Evolutionary conservation across 2,888 invertebrate genomes (phyloP).

Genomic region (Amaurobius ferox): DNA sequence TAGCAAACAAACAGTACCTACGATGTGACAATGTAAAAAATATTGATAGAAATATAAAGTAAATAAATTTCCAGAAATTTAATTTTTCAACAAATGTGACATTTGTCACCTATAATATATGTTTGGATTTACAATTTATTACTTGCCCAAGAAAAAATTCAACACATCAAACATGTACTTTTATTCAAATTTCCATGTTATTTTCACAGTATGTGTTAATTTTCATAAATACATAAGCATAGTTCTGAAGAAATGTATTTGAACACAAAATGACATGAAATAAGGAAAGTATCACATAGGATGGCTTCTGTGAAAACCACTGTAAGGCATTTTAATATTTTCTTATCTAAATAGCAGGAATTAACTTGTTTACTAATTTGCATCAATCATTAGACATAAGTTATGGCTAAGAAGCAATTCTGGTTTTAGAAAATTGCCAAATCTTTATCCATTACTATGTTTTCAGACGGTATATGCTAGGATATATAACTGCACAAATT

Average conservation of each 20-base stretch:
- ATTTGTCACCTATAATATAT: no score
- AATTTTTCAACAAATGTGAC: no score
- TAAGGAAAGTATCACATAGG: not conserved
- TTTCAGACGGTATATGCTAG: not conserved
- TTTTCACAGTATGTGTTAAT: not conserved
- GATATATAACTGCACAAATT: not conserved
- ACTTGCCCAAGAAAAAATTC: no score
- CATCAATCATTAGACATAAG: no score
- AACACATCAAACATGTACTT: slow-evolving; percentile 8
- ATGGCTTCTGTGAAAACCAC: not conserved
- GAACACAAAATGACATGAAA: not conserved
- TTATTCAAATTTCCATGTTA: not conserved
- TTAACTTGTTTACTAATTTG: not conserved
- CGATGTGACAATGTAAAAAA: no score
- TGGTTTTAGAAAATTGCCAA: no score
- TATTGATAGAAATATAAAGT: no score
- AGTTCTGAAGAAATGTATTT: not conserved
- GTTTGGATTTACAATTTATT: no score
- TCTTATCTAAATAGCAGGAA: not conserved
- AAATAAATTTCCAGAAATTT: no score
- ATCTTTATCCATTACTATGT: no score
- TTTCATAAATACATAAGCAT: slow-evolving; percentile 11
- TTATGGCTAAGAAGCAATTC: no score
- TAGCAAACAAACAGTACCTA: no score
- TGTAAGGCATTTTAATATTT: not conserved